A percentile compares a stretch with the other conserved stretches of the same genome.
Evolutionary conservation across 2,797 vertebrate species (phyloP).

Genomic region (Podarcis lilfordi): DNA sequence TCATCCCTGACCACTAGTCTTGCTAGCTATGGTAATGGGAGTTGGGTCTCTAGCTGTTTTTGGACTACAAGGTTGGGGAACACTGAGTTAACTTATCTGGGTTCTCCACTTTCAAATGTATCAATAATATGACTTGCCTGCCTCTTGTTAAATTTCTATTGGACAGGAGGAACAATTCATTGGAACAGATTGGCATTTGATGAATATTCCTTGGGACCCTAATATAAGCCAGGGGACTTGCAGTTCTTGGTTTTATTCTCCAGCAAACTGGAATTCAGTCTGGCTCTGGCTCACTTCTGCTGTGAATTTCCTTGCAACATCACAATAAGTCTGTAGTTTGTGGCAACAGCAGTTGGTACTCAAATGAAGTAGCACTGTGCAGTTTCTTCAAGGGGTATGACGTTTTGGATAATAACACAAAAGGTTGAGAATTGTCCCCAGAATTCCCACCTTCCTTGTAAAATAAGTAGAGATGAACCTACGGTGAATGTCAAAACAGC

Average conservation of each 20-base stretch:
- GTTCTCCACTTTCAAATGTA: not conserved
- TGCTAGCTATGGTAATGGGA: no score
- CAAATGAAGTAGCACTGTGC: not conserved
- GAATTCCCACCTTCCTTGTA: not conserved
- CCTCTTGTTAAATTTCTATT: not conserved
- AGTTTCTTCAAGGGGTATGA: not conserved
- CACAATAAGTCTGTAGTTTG: not conserved
- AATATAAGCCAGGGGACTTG: not conserved
- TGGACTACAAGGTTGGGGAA: no score
- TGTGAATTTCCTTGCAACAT: not conserved
- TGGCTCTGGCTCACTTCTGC: not conserved
- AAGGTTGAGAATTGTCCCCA: not conserved
- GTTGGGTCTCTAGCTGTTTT: no score
- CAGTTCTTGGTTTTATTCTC: not conserved
- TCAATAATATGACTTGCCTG: not conserved
- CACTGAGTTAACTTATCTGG: not conserved
- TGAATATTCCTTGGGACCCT: not conserved
- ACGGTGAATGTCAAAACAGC: not conserved
- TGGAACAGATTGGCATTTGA: not conserved
- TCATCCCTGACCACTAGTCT: no score
- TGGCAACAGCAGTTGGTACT: not conserved
- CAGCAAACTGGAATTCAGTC: not conserved
- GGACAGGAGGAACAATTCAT: not conserved
- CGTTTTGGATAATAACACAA: not conserved
- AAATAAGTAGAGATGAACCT: not conserved